These are phyloP conservation scores for Resseliella maxima DNA, from an alignment of 2,888 invertebrate species.

Conservation along the genomic window DNA sequence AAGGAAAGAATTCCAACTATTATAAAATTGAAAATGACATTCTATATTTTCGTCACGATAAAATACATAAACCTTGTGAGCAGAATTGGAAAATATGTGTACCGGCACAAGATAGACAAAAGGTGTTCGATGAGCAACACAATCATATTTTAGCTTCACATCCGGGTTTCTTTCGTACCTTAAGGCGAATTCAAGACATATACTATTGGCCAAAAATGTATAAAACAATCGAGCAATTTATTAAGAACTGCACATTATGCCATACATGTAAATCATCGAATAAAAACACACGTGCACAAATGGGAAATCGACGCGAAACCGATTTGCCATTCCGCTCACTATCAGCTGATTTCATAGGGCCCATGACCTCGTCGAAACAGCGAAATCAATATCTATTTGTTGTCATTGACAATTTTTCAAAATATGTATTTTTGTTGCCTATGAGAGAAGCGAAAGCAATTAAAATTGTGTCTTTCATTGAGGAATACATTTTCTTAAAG, in stretches of 20 bases:
- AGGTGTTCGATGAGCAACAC: slow-evolving; percentile 11
- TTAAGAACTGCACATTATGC: not conserved
- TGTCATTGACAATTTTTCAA: not conserved
- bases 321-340: not conserved
- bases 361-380: not conserved
- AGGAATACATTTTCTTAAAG: not conserved
- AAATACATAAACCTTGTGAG: not conserved
- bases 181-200: not conserved
- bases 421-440: not conserved
- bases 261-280: not conserved
- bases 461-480: not conserved
- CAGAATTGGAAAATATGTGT: not conserved
- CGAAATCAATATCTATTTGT: not conserved
- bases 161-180: not conserved
- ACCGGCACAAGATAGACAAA: not conserved
- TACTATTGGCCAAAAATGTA: slow-evolving; percentile 54
- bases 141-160: slow-evolving; percentile 1
- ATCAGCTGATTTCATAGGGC: not conserved
- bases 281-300: not conserved
- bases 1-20: not conserved
- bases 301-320: not conserved
- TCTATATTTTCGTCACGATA: not conserved
- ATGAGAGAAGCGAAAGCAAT: not conserved
- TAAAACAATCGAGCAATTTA: not conserved
- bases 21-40: not conserved